phyloP scores from a whole-genome alignment of 2,888 invertebrate genomes.

The Leptinotarsa juncta region DNA sequence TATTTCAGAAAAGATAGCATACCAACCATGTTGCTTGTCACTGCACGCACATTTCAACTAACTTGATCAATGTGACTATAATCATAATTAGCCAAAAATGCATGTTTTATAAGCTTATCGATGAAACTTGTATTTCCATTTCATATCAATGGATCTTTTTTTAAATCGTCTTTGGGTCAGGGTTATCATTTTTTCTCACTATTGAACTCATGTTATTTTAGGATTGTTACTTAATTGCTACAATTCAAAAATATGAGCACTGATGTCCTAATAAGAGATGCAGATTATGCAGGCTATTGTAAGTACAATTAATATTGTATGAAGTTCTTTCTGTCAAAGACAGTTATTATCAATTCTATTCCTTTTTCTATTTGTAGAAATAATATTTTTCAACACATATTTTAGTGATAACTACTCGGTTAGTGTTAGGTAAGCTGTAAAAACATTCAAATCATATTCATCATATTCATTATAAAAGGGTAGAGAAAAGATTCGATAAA shows the following conservation, averaged over 20 bases:
- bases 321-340: too few relatives aligned
- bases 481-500: too few relatives aligned
- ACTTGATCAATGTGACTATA: neutral
- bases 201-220: neutral
- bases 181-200: constrained; percentile 1
- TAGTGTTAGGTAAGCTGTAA: too few relatives aligned
- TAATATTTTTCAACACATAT: too few relatives aligned
- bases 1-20: neutral
- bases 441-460: too few relatives aligned
- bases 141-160: neutral
- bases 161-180: neutral
- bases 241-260: neutral
- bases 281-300: too few relatives aligned
- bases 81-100: neutral
- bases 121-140: neutral
- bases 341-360: too few relatives aligned
- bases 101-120: neutral
- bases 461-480: too few relatives aligned
- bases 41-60: constrained; percentile 1
- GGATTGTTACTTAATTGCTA: neutral
- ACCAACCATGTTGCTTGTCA: neutral
- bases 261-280: neutral
- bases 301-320: too few relatives aligned
- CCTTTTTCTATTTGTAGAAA: too few relatives aligned
- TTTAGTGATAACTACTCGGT: too few relatives aligned